Conservation (phyloP, 2,888 invertebrate species). For the Calliopum simillimum region DNA sequence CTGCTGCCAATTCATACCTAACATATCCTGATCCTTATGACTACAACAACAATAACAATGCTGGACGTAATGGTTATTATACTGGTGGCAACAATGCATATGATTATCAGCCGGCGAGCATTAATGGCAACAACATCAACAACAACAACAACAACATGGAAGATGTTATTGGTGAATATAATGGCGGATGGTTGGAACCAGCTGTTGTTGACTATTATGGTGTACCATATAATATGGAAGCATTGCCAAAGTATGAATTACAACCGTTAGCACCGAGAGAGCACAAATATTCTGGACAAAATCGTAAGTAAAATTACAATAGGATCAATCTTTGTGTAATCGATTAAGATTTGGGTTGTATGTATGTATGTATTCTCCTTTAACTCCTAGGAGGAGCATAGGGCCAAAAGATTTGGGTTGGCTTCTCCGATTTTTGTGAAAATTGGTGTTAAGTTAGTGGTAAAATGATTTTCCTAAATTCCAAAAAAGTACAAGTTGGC, state of each 20-base stretch:
- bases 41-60: constrained; percentile 48
- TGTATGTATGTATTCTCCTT: too few species aligned
- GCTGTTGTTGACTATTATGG: constrained; percentile 62
- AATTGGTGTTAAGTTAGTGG: too few species aligned
- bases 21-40: constrained; percentile 32
- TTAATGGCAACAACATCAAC: neutral
- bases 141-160: constrained; percentile 39
- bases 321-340: too few species aligned
- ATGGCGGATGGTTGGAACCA: constrained; percentile 61
- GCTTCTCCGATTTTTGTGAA: too few species aligned
- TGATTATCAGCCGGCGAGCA: constrained; percentile 45
- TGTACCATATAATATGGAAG: constrained; percentile 60
- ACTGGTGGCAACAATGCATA: constrained; percentile 34
- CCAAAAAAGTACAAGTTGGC: too few species aligned
- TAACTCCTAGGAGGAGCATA: too few species aligned
- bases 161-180: constrained; percentile 50
- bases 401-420: too few species aligned
- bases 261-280: constrained; percentile 51
- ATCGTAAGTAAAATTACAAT: constrained; percentile 64
- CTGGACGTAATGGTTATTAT: constrained; percentile 42
- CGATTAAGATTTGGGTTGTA: too few species aligned
- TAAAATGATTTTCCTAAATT: too few species aligned
- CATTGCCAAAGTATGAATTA: constrained; percentile 62
- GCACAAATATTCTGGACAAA: constrained; percentile 55
- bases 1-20: constrained; percentile 25